Base-by-base conservation (phyloP, 2,797 vertebrate species). In the Malurus leucopterus region DNA sequence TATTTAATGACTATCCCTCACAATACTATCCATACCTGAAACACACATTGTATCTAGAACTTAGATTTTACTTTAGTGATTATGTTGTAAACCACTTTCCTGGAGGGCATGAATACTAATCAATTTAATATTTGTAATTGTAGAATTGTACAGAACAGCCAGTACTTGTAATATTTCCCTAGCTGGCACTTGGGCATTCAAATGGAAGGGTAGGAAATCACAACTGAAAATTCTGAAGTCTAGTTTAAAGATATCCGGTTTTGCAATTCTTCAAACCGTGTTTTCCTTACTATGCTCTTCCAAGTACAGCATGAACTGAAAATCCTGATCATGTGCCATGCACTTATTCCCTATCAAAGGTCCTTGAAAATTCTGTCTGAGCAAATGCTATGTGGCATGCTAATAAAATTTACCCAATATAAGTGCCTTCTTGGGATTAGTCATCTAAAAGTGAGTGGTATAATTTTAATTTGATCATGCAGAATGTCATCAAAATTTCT, bases 251-350 rank as follows among this genome's bases (percentile, higher is more conserved):
- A 82, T 80, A 73, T 77, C 69, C 11, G 8, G 51, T 90, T 94
- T 93, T 91, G 78, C 84, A 92, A 82, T 86, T 89, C 84, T 86
- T 82, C 2, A 2, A 69, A 49, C 58, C 44, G 24, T 82, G 55
- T 93, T 94, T 93, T 93, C 69, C 69, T 82, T 21, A 44, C 68
- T 65, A 22, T 22, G 50, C 47, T 68, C 47, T 79, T 91, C 90
- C 58, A 88, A 95, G 86, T 49, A 91, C 80, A 90, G 51, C 78
- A 84, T 23, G 88, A 90, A 92, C 86, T 88, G 20, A 41, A 84
- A 86, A 50, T 84, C 36, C 78, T 90, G 86, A 84, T 51, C 5
- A 29, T 22, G 54, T 88, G 88, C 75, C 78, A 90, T 46, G 58
- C 50, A 73, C 49, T 80, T 46, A 47, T 61, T 67, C 50, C 40